Percentiles rank a stretch among this genome's conserved stretches.
Evolutionary conservation across 2,797 vertebrate genomes (phyloP).

Genomic region (Tapera naevia): DNA sequence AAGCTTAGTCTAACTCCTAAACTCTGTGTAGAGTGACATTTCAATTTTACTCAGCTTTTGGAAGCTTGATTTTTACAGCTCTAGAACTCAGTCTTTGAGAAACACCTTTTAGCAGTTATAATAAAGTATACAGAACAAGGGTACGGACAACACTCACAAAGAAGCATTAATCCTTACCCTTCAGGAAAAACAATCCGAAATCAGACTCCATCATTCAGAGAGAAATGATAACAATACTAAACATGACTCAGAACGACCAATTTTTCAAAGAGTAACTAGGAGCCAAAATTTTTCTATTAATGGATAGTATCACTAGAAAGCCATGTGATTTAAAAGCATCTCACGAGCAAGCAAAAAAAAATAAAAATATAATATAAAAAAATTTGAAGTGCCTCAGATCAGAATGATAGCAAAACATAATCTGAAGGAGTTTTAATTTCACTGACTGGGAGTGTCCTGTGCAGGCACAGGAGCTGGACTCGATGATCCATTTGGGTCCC

Average conservation of each 20-base stretch:
- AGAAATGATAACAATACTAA: not conserved
- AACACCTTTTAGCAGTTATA: conserved; percentile 46
- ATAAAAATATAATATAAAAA: not conserved
- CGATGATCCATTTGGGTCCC: no score
- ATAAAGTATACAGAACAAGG: conserved; percentile 19
- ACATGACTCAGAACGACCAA: not conserved
- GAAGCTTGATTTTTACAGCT: conserved; percentile 50
- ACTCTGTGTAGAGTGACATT: conserved; percentile 49
- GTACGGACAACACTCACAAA: conserved; percentile 54
- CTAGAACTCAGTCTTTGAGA: conserved; percentile 55
- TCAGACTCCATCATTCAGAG: conserved; percentile 22
- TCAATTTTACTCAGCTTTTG: conserved; percentile 63
- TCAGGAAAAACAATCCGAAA: conserved; percentile 47
- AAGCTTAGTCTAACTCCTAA: conserved; percentile 39
- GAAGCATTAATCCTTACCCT: conserved; percentile 45
- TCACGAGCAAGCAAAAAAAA: conserved; percentile 4
- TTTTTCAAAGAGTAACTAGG: conserved; percentile 35
- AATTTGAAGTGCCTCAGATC: not conserved
- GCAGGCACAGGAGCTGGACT: no score
- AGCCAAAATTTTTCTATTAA: conserved; percentile 20
- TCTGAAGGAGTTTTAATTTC: conserved; percentile 6
- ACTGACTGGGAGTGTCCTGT: no score
- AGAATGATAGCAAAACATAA: conserved; percentile 18
- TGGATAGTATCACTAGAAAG: not conserved
- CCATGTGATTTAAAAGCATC: not conserved